Evolutionary conservation across 2,113 vertebrate genomes (phyloP).

Genomic region (Psophia crepitans): DNA sequence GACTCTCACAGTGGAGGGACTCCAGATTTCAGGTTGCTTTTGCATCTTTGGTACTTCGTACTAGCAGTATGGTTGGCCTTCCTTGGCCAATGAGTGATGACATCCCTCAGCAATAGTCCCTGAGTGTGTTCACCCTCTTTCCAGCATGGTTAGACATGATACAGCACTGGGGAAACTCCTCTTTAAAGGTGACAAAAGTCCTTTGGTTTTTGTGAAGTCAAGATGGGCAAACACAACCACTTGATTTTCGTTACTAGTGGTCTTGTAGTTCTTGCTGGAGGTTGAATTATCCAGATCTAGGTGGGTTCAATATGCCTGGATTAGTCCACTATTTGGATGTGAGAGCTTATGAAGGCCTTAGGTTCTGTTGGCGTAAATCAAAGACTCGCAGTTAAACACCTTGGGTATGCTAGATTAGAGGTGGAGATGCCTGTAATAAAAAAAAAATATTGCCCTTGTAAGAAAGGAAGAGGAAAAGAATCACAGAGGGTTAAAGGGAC

Average conservation of each 20-base stretch:
- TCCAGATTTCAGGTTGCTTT: not conserved
- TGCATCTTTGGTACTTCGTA: not conserved
- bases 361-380: not conserved
- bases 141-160: fast-evolving
- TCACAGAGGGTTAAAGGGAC: not conserved
- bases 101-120: not conserved
- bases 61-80: not conserved
- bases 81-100: not conserved
- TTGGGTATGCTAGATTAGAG: not conserved
- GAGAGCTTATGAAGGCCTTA: not conserved
- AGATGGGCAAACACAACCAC: fast-evolving
- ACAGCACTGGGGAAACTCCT: not conserved
- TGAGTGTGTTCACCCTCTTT: not conserved
- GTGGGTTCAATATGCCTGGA: not conserved
- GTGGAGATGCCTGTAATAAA: not conserved
- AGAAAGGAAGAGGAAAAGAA: not conserved
- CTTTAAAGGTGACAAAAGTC: not conserved
- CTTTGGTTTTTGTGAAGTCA: not conserved
- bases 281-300: not conserved
- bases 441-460: not conserved
- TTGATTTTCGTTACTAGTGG: not conserved
- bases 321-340: not conserved
- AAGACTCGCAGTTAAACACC: fast-evolving
- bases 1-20: not conserved
- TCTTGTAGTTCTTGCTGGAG: not conserved